Percentiles rank a stretch among this genome's conserved stretches.
Evolutionary conservation across 2,113 vertebrate genomes (phyloP).

Genomic region (Tachycineta bicolor): DNA sequence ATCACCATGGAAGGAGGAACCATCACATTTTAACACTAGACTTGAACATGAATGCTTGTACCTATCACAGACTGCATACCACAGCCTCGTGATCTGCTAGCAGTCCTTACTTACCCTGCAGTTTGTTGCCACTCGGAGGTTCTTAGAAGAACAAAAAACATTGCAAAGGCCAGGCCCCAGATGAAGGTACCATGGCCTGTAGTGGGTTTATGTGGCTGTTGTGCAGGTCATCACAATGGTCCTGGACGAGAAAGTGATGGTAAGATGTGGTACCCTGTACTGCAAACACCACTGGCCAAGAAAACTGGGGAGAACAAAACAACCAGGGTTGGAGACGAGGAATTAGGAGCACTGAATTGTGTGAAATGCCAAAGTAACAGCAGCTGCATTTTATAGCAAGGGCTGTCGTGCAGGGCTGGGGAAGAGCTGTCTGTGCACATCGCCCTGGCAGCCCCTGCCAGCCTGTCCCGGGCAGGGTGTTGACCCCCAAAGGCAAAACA

Average conservation of each 20-base stretch:
- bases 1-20: not conserved
- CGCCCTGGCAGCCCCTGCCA: not conserved
- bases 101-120: not conserved
- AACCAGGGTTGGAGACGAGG: not conserved
- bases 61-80: not conserved
- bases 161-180: not conserved
- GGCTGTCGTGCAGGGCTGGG: not conserved
- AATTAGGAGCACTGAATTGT: not conserved
- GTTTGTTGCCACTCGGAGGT: not conserved
- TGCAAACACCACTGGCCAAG: not conserved
- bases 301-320: not conserved
- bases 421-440: not conserved
- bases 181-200: accelerated
- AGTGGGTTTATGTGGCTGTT: not conserved
- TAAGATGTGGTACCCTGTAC: accelerated
- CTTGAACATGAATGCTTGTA: not conserved
- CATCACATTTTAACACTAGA: not conserved
- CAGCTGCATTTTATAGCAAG: not conserved
- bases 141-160: not conserved
- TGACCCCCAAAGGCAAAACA: not conserved
- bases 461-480: not conserved
- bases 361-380: not conserved
- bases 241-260: not conserved
- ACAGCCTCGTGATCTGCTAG: not conserved
- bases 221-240: not conserved